Evolutionary conservation across 1,140 invertebrate species (phyloP).

Genomic region (Teleopsis dalmanni): DNA sequence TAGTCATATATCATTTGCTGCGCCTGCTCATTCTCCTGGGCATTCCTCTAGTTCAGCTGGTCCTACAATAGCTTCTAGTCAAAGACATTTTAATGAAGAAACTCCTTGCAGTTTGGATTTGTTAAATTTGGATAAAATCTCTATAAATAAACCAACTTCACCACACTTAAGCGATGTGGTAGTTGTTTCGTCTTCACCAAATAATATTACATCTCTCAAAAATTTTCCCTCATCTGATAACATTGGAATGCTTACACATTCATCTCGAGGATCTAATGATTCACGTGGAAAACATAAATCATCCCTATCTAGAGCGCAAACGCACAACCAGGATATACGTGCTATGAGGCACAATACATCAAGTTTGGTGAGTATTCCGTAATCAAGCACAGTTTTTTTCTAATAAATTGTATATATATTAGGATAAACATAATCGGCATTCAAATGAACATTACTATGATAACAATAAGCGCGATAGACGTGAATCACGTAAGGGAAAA

Average conservation of each 20-base stretch:
- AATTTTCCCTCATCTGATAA: slow-evolving; percentile 26
- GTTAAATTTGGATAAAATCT: slow-evolving; percentile 30
- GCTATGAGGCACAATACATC: slow-evolving; percentile 32
- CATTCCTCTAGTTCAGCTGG: slow-evolving; percentile 10
- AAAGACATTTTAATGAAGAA: slow-evolving; percentile 27
- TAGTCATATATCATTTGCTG: background rate
- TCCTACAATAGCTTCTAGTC: slow-evolving; percentile 4
- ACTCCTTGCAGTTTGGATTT: slow-evolving; percentile 25
- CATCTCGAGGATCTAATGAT: slow-evolving; percentile 35
- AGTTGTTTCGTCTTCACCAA: slow-evolving; percentile 3
- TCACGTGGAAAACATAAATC: slow-evolving; percentile 26
- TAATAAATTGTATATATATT: background rate
- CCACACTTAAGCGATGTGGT: slow-evolving; percentile 20
- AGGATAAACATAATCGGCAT: slow-evolving; percentile 49
- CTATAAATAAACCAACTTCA: slow-evolving; percentile 27
- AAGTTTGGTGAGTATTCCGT: slow-evolving; percentile 20
- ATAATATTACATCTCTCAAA: slow-evolving; percentile 8
- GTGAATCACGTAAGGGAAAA: slow-evolving; percentile 24
- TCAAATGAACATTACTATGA: slow-evolving; percentile 50
- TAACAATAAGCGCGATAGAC: slow-evolving; percentile 42
- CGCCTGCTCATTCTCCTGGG: slow-evolving; percentile 10
- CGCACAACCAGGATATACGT: slow-evolving; percentile 9
- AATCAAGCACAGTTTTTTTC: too few species aligned
- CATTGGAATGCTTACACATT: slow-evolving; percentile 35
- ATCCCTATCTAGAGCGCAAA: slow-evolving; percentile 28